These are phyloP conservation scores for Gallinago jamesoni DNA, from an alignment of 2,113 vertebrate genomes.

Conservation along the genomic window DNA sequence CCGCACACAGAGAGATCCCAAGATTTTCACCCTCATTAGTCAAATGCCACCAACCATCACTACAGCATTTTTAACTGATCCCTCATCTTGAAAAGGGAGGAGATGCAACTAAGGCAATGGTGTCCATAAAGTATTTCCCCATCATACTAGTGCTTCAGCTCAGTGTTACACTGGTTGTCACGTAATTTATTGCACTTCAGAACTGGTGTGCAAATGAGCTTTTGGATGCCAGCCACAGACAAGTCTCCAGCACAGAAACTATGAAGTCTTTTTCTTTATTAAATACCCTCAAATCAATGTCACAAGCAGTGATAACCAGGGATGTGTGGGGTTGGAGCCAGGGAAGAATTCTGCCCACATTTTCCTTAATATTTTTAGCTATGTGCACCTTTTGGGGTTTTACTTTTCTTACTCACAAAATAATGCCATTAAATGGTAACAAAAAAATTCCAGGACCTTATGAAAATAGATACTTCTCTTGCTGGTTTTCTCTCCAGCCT, in stretches of 20 bases:
- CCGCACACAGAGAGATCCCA: accelerated
- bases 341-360: not conserved
- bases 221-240: constrained; percentile 2
- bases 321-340: not conserved
- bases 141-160: not conserved
- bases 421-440: not conserved
- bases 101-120: not conserved
- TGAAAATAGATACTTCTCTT: not conserved
- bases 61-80: not conserved
- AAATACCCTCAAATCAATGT: constrained; percentile 4
- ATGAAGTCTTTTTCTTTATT: not conserved
- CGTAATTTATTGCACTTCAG: not conserved
- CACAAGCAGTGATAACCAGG: not conserved
- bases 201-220: not conserved
- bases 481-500: not conserved
- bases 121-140: not conserved
- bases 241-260: not conserved
- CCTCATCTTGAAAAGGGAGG: not conserved
- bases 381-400: not conserved
- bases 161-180: not conserved
- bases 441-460: not conserved
- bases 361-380: not conserved
- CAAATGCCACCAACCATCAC: not conserved
- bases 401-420: not conserved
- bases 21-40: not conserved